A percentile compares a stretch with the other conserved stretches of the same genome.
Evolutionary conservation across 2,797 vertebrate species (phyloP).

Genomic region (Notamacropus eugenii): DNA sequence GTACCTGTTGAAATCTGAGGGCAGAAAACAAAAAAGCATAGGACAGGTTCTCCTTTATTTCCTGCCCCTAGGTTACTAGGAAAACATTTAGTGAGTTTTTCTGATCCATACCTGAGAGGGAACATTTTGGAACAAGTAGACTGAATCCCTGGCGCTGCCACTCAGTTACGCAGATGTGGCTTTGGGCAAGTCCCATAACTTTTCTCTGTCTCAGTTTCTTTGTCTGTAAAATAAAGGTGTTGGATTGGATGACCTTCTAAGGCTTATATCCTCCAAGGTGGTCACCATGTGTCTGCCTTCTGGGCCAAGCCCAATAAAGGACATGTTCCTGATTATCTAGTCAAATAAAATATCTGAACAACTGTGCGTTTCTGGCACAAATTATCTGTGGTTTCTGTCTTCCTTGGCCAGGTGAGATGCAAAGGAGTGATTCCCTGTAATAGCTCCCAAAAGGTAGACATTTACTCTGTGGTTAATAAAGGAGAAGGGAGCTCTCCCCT

Average conservation of each 20-base stretch:
- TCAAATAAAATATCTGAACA: slow-evolving; percentile 81
- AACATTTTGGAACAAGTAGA: neutral
- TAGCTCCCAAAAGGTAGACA: slow-evolving; percentile 78
- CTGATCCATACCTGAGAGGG: slow-evolving; percentile 48
- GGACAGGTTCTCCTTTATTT: slow-evolving; percentile 1
- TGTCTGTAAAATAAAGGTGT: neutral
- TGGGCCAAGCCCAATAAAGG: slow-evolving; percentile 76
- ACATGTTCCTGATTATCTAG: slow-evolving; percentile 75
- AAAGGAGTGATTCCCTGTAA: neutral
- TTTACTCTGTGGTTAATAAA: slow-evolving; percentile 78
- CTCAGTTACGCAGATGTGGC: neutral
- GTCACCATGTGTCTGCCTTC: slow-evolving; percentile 73
- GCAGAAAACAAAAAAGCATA: neutral
- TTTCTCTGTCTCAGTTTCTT: neutral
- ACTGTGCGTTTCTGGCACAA: slow-evolving; percentile 80
- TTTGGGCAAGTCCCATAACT: neutral
- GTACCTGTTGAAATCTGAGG: neutral
- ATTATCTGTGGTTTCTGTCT: slow-evolving; percentile 80
- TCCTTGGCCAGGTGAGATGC: neutral
- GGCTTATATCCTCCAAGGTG: slow-evolving; percentile 71
- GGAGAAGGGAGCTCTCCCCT: slow-evolving; percentile 74
- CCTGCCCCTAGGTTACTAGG: slow-evolving; percentile 58
- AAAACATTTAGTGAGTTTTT: slow-evolving; percentile 61
- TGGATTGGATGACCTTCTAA: slow-evolving; percentile 65
- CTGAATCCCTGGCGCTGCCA: neutral